These are phyloP conservation scores for Aricia agestis DNA, from an alignment of 1,140 invertebrate genomes.

Conservation along the genomic window DNA sequence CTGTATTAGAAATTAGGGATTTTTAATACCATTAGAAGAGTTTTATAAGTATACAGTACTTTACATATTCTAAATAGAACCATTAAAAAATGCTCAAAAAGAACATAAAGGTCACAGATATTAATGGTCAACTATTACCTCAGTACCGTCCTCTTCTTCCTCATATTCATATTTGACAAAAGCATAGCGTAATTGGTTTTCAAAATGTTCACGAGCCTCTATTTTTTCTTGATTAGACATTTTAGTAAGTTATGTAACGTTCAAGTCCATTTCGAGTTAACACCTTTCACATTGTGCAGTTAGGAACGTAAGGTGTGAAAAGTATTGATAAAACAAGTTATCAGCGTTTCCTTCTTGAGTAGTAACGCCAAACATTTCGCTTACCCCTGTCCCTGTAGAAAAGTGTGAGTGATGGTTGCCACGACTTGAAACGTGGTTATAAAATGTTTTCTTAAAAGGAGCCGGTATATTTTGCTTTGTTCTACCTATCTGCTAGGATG, in stretches of 20 bases:
- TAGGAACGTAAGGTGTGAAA: constrained; percentile 26
- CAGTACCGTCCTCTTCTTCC: constrained; percentile 54
- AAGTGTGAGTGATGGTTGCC: not conserved
- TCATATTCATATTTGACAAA: constrained; percentile 59
- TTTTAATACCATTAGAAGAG: too few species aligned
- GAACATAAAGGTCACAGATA: too few species aligned
- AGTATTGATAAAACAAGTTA: constrained; percentile 62
- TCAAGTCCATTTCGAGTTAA: not conserved
- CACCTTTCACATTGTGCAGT: not conserved
- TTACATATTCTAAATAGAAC: too few species aligned
- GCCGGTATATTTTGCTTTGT: too few species aligned
- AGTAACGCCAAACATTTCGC: not conserved
- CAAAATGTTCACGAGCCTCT: constrained; percentile 55
- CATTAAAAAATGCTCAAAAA: too few species aligned
- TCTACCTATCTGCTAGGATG: too few species aligned
- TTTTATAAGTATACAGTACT: too few species aligned
- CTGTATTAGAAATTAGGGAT: too few species aligned
- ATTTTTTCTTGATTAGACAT: constrained; percentile 37
- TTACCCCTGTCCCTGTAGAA: not conserved
- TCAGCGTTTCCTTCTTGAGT: constrained; percentile 4
- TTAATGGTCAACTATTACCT: constrained; percentile 39
- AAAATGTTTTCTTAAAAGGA: too few species aligned
- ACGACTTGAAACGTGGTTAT: too few species aligned
- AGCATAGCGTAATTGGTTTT: constrained; percentile 57
- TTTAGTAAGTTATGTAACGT: constrained; percentile 8